Base-by-base conservation (phyloP, 1,140 invertebrate species). In the Caenorhabditis briggsae region DNA sequence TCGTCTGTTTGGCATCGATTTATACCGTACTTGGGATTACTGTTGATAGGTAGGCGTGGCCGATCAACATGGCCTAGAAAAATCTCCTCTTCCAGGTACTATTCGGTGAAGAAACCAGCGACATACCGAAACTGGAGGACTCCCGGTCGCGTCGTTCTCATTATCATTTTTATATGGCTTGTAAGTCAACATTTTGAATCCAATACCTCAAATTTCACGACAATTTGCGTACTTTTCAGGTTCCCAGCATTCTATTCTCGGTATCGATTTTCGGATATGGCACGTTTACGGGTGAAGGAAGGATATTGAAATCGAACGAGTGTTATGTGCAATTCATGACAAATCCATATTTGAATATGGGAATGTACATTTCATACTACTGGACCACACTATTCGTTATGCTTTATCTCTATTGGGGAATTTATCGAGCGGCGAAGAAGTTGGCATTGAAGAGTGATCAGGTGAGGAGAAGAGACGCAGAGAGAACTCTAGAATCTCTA, bases 261-360 rank as follows among this genome's bases (percentile, higher is more conserved):
- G 97, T 97, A 83, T 97, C 96, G 83, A 99, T 99, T 88, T 98
- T 99, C 91, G 98, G 97, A 46, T 99, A 98, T 97, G 97, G 98
- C 92, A 96, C 97, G 92, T 98, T 98, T 91, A 95, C 97, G 50
- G 97, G 97, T 2, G 74, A 61, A 90, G 92, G 91, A 53, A 93
- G 97, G 84, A 96, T 97, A 90, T 93, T 98, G 23, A 93, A 95
- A 86, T 95, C 96, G 0, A 96, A 96, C 9, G 95, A 97, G 92
- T 99, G 98, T 92, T 96, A 96, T 56, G 98, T 99, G 2, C 97
- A 99, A 93, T 99, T 99, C 93, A 94, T 99, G 56, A 97, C 99
- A 93, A 97, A 97, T 0, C 95, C 98, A 41, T 99, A 91, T 82
- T 74, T 92, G n/a, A 92, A 92, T 85, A 92, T 92, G 91, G 90